Evolutionary conservation across 2,113 vertebrate species (phyloP).

Genomic region (Empidonax traillii): DNA sequence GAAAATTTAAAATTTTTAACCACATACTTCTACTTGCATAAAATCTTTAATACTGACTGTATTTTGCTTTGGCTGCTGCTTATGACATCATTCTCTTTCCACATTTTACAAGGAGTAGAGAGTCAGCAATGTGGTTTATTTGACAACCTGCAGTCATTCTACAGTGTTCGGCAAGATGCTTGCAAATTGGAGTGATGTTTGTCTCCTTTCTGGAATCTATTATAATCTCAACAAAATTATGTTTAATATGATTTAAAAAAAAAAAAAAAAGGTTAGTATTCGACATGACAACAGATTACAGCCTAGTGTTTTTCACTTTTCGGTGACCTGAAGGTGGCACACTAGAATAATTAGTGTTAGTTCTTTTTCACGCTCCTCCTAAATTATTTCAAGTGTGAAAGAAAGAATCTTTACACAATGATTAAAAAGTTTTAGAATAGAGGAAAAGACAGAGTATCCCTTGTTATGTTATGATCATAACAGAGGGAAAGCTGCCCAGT

Average conservation of each 20-base stretch:
- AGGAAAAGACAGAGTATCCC: neutral
- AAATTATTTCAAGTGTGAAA: neutral
- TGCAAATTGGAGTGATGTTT: neutral
- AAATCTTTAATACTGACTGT: neutral
- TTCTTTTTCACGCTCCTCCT: neutral
- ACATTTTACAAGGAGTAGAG: neutral
- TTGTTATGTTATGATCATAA: neutral
- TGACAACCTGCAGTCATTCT: neutral
- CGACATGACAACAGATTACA: neutral
- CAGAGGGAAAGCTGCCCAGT: neutral
- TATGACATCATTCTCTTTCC: neutral
- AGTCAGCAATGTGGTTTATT: neutral
- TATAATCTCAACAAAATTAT: neutral
- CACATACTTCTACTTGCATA: neutral
- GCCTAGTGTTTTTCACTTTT: neutral
- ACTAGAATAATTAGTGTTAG: neutral
- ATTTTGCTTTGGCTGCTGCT: neutral
- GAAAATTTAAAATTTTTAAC: neutral
- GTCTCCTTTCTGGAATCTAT: neutral
- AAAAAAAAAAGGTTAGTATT: neutral
- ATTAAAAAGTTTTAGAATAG: neutral
- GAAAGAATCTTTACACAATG: neutral
- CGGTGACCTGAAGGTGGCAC: conserved; percentile 15
- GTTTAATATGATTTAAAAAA: neutral
- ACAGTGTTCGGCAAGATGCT: neutral